Percentiles rank a stretch among this genome's conserved stretches.
Evolutionary conservation across 1,140 invertebrate genomes (phyloP).

Genomic region (Tetraneura akinire): DNA sequence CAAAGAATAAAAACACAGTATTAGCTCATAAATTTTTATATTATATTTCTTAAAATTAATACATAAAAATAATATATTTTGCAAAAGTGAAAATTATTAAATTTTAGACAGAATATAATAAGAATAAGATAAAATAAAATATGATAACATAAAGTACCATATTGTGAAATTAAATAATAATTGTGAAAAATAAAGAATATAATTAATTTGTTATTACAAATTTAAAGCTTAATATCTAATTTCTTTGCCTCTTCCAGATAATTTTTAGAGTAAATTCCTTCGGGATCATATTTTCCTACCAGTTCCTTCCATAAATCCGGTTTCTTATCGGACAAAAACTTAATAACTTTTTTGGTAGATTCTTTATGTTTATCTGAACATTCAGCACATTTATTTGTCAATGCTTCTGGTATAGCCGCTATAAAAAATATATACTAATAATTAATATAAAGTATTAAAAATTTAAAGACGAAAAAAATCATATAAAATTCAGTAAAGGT

Average conservation of each 20-base stretch:
- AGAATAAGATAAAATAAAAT: neutral
- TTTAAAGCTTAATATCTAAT: conserved; percentile 56
- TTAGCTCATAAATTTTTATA: no score
- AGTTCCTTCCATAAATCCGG: conserved; percentile 54
- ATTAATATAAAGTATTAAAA: neutral
- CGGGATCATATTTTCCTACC: conserved; percentile 56
- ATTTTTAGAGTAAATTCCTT: conserved; percentile 57
- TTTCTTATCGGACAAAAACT: conserved; percentile 55
- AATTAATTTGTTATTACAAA: neutral
- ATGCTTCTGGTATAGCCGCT: conserved; percentile 67
- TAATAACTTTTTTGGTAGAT: conserved; percentile 55
- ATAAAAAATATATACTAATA: conserved; percentile 55
- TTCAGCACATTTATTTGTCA: conserved; percentile 65
- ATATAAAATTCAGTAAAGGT: no score
- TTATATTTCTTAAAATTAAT: no score
- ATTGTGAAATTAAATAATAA: neutral
- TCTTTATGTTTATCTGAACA: conserved; percentile 66
- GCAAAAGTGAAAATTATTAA: no score
- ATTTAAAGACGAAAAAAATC: no score
- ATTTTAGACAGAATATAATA: no score
- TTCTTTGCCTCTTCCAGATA: conserved; percentile 63
- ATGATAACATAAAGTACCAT: neutral
- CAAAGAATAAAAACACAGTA: no score
- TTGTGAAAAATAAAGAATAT: no score
- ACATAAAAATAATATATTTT: no score